Base-by-base conservation (phyloP, 1,140 invertebrate genomes). In the Chelonus insularis region DNA sequence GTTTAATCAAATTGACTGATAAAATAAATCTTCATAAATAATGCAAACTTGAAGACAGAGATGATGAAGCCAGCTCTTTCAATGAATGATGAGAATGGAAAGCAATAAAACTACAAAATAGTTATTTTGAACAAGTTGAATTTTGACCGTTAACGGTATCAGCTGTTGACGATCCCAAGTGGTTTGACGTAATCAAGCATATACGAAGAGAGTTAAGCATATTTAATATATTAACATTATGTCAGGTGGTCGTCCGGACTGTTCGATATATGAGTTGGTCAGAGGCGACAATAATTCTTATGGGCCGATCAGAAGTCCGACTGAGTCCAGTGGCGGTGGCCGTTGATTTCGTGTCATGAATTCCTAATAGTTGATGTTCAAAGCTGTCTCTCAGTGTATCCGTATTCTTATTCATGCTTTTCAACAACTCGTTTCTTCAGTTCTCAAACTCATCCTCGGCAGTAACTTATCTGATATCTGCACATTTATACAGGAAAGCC, bases 211-310 rank as follows among this genome's bases (percentile, higher is more conserved):
- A 45, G 12, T 18, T 45, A n/a, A n/a, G 41, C 4, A 8, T 4
- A 18, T 18, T 11, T 20, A 64, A 69, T n/a, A 68, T 67, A 71
- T 70, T 68, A 68, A 68, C 68, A 70, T 67, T 71, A 66, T 66
- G 67, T 71, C 63, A 61, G 63, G 58, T 37, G 64, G 68, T 60
- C 59, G 32, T 41, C 32, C 12, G 3, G 9, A 14, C 11, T 25
- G 3, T 21, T 39, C 41, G 47, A 16, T 50, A 20, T 54, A 14
- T 32, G 45, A 36, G 25, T 60, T 67, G 67, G 23, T 68, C 68
- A 69, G 58, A 71, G 64, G 60, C 62, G 55, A 68, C 68, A 43
- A 73, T 75, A 75, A 73, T 66, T 74, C 70, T 74, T 66, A 21
- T 7, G 60, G 58, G 20, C 67, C 63, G 62, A 75, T 72, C 72